Conservation (phyloP, 2,113 vertebrate genomes). For the Mormyrus lacerda region DNA sequence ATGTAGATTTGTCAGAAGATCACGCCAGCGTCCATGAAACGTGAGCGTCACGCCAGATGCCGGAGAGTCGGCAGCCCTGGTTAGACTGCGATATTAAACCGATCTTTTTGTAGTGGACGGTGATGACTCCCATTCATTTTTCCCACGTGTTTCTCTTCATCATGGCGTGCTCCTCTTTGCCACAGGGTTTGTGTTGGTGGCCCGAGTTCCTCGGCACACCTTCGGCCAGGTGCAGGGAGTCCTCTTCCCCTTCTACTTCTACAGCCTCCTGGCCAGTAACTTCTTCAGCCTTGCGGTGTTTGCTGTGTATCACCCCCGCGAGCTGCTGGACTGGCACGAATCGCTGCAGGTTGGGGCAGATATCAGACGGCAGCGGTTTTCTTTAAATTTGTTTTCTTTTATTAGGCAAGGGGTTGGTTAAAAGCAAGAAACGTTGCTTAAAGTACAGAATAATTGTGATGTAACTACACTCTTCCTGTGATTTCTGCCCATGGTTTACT, state of each 20-base stretch:
- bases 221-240: constrained; percentile 80
- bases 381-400: neutral
- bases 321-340: constrained; percentile 65
- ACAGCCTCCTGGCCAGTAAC: constrained; percentile 62
- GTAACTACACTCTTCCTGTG: neutral
- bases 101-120: neutral
- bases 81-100: neutral
- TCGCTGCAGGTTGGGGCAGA: constrained; percentile 60
- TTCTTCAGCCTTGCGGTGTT: constrained; percentile 64
- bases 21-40: too few relatives aligned
- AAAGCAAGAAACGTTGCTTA: neutral
- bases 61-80: neutral
- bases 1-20: neutral
- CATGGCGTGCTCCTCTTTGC: neutral
- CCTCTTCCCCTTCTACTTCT: constrained; percentile 75
- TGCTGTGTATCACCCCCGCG: constrained; percentile 60
- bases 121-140: neutral
- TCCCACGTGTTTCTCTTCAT: neutral
- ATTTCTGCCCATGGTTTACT: neutral
- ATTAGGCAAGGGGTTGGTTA: neutral
- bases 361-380: neutral
- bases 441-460: neutral
- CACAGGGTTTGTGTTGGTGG: constrained; percentile 69
- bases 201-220: constrained; percentile 64
- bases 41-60: neutral